Base-by-base conservation (phyloP, 2,797 vertebrate species). In the Perodicticus potto region DNA sequence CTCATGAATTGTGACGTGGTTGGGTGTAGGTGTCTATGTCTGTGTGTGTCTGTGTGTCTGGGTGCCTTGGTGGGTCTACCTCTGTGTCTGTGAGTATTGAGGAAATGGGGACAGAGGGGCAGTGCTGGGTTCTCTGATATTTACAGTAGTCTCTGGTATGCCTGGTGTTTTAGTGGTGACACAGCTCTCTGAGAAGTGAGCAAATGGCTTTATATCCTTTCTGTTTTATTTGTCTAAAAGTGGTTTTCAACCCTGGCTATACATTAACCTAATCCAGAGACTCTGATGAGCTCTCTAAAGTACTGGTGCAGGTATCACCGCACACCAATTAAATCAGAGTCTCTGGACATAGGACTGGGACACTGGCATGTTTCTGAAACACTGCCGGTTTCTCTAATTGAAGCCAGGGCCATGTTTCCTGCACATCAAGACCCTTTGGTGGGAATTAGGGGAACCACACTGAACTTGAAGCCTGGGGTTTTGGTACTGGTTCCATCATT, bases 401-500 rank as follows among this genome's bases (percentile, higher is more conserved):
- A 13, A 16, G 59, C 19, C 14, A 34, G 57, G 40, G 22, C 45
- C 86, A 27, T 5, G 5, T 7, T 5, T 37, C 34, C 22, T 27
- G 5, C 11, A 16, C 27, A 0, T 17, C 0, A 1, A 49, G 59
- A 49, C 5, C 2, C 20, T 20, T n/a, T 9, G 43, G 19, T 32
- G 40, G 5, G 45, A 45, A 25, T n/a, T 55, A 13, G 37, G 19
- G 49, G 34, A 29, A 57, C 3, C 1, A 1, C 1, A 14, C 76
- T 40, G 72, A 89, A 55, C 61, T 77, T 73, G 63, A 7, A 69
- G 69, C 45, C 0, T 2, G 25, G 25, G 32, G 4, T 13, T 43
- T 63, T 0, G 3, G 32, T 7, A 10, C 34, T 57, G 72, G 43
- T 55, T 69, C 67, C 1, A 1, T 17, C 1, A 1, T 92, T 23